phyloP scores from a whole-genome alignment of 2,113 vertebrate species.

The Stercorarius parasiticus region DNA sequence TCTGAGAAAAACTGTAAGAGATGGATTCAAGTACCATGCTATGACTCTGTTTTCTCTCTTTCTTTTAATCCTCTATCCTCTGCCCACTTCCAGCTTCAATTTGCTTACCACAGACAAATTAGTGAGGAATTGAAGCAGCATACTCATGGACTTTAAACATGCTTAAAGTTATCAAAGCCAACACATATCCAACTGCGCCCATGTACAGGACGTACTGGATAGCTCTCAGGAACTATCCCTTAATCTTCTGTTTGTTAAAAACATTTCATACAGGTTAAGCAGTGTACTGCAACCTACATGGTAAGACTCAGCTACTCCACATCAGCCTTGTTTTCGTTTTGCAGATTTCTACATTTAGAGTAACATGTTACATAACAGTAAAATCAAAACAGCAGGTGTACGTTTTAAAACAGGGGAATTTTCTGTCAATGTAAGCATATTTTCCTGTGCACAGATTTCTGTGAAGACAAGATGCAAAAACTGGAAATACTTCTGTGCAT shows the following conservation, averaged over 20 bases:
- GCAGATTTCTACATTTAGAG: neutral
- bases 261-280: neutral
- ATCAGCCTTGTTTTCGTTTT: neutral
- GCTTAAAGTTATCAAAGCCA: neutral
- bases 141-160: neutral
- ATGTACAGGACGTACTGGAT: neutral
- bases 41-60: neutral
- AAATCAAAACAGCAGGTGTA: neutral
- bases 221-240: neutral
- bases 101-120: neutral
- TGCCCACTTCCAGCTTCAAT: neutral
- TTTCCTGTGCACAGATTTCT: neutral
- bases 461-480: neutral
- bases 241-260: neutral
- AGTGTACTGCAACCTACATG: neutral
- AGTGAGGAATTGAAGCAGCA: neutral
- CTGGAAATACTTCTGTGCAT: neutral
- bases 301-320: neutral
- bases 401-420: neutral
- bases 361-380: neutral
- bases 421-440: neutral
- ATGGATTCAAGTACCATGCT: neutral
- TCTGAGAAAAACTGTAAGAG: neutral
- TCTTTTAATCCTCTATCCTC: neutral
- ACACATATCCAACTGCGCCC: neutral